Evolutionary conservation across 2,797 vertebrate species (phyloP).

Genomic region (Amblyopsis hoosieri): DNA sequence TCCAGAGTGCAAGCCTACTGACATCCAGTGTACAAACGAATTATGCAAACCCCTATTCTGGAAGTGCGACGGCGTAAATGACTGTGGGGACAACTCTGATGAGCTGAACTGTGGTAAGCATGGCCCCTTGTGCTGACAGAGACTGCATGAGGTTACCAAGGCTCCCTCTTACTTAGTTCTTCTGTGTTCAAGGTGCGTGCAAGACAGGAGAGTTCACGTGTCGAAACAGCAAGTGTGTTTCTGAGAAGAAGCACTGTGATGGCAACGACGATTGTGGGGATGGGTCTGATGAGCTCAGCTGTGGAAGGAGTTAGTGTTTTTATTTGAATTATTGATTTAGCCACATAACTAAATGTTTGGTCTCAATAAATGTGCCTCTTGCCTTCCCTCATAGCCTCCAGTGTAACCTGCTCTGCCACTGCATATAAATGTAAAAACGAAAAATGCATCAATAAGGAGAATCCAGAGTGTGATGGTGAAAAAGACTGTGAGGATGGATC

Average conservation of each 20-base stretch:
- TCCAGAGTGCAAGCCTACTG: conserved; percentile 68
- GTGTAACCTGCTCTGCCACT: conserved; percentile 64
- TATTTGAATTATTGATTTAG: not conserved
- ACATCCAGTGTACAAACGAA: conserved; percentile 82
- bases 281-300: conserved; percentile 83
- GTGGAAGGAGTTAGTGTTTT: conserved; percentile 62
- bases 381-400: conserved; percentile 5
- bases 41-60: conserved; percentile 89
- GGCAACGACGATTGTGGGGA: conserved; percentile 83
- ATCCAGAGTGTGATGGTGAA: conserved; percentile 86
- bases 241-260: conserved; percentile 75
- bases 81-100: conserved; percentile 90
- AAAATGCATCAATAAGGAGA: conserved; percentile 84
- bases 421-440: conserved; percentile 82
- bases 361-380: too few species aligned
- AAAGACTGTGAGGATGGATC: conserved; percentile 87
- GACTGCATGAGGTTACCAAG: not conserved
- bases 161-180: not conserved
- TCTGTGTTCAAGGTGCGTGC: conserved; percentile 73
- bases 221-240: conserved; percentile 79
- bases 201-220: conserved; percentile 71
- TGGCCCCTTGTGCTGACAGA: not conserved
- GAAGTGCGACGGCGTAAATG: conserved; percentile 86
- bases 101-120: conserved; percentile 86
- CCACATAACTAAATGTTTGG: too few species aligned